These are phyloP conservation scores for Gastrophysa polygoni DNA, from an alignment of 2,888 invertebrate species.

Conservation along the genomic window DNA sequence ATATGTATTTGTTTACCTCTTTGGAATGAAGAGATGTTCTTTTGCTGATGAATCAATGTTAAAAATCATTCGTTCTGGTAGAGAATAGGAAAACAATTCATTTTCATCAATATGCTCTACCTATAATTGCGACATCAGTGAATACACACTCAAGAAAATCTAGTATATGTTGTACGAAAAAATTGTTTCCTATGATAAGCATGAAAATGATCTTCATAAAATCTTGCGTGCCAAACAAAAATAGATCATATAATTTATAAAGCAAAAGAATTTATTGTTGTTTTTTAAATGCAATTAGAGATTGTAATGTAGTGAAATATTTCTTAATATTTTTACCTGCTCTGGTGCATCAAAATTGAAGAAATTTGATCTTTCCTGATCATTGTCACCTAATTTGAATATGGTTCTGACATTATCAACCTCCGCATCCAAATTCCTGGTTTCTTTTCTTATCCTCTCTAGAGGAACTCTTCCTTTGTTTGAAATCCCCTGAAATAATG, in stretches of 20 bases:
- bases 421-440: conserved; percentile 41
- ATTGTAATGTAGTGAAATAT: no score
- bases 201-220: no score
- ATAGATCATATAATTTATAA: no score
- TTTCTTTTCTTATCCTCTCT: conserved; percentile 45
- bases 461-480: conserved; percentile 39
- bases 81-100: conserved; percentile 6
- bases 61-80: conserved; percentile 35
- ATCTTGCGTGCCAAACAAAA: no score
- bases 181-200: no score
- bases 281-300: no score
- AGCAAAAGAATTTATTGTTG: no score
- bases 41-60: conserved; percentile 37
- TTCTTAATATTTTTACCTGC: conserved; percentile 10
- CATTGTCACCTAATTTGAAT: conserved; percentile 26
- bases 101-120: background rate
- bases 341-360: conserved; percentile 15
- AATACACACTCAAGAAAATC: background rate
- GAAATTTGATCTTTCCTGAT: conserved; percentile 21
- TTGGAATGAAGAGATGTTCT: conserved; percentile 38
- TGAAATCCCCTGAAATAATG: conserved; percentile 25
- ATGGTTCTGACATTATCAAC: conserved; percentile 35
- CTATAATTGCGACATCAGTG: background rate
- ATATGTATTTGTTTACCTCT: conserved; percentile 33
- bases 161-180: no score